Evolutionary conservation across 2,113 vertebrate species (phyloP), one percentile per base, ranked within the genome.

Genomic region (Heliornis fulica): DNA sequence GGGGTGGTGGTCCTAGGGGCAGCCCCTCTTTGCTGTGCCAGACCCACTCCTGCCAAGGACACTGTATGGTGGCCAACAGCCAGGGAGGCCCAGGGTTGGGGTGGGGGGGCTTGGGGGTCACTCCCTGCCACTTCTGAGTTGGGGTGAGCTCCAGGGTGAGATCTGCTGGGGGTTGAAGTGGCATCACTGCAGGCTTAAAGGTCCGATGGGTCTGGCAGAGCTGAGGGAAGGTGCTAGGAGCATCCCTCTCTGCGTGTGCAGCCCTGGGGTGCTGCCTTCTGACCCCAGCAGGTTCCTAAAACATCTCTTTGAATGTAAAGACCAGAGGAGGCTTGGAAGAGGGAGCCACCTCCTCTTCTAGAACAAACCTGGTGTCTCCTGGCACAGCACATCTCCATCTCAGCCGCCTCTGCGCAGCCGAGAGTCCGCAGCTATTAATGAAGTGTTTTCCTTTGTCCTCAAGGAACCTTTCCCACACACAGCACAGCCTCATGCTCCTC

Each of bases 381-480:
- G 0, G 72, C 87, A n/a, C 70, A 28, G 75, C 65, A 2, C 9
- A 28, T 64, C 63, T 36, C 70, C 34, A 3, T 36, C 11, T 2
- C 57, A 71, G 79, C 83, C 5, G 12, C 46, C 48, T 56, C 87
- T 36, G 82, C 88, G 10, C 60, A 46, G 68, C 75, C 1, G 5
- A 32, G 64, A 53, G 57, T 20, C 61, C 53, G 66, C 4, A 31
- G 77, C 64, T 22, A 5, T 50, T 69, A 86, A 71, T 18, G 60
- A 94, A 93, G 83, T 22, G 28, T 51, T 90, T 87, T 63, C 90
- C 93, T 94, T 96, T 96, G 92, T 91, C 96, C 94, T 80, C 28
- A 87, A 63, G 94, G 90, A 75, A 56, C 90, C 61, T 92, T 95
- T 91, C 48, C 90, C 92, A 80, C 86, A 65, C 63, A 5, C 66